phyloP scores from a whole-genome alignment of 2,888 invertebrate genomes.

The Drosophila neonasuta region DNA sequence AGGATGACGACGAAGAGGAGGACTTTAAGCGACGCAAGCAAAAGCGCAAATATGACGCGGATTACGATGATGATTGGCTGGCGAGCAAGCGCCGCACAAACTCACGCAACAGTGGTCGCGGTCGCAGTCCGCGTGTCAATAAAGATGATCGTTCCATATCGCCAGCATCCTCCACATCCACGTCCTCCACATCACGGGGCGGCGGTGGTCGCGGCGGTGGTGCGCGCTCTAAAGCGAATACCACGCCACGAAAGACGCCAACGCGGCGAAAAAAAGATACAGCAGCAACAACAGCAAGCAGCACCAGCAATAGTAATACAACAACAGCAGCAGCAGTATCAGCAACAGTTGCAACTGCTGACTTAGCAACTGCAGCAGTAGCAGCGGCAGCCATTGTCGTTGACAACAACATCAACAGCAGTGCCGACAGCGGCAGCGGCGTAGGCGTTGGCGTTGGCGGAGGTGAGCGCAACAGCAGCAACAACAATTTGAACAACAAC shows the following conservation, averaged over 20 bases:
- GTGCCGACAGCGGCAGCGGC: slow-evolving; percentile 22
- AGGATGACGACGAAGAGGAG: slow-evolving; percentile 81
- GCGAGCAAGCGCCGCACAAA: slow-evolving; percentile 75
- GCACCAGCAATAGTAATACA: slow-evolving; percentile 9
- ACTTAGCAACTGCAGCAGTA: slow-evolving; percentile 3
- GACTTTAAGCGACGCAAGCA: slow-evolving; percentile 79
- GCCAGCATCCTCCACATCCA: slow-evolving; percentile 79
- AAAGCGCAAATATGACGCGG: slow-evolving; percentile 81
- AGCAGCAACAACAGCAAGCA: slow-evolving; percentile 9
- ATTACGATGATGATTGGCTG: slow-evolving; percentile 82
- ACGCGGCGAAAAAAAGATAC: slow-evolving; percentile 75
- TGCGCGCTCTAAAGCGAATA: slow-evolving; percentile 39
- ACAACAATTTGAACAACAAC: slow-evolving; percentile 37
- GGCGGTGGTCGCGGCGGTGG: slow-evolving; percentile 58
- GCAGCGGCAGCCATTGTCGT: slow-evolving; percentile 29
- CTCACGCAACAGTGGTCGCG: slow-evolving; percentile 78
- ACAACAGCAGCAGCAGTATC: slow-evolving; percentile 8
- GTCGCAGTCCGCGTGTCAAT: slow-evolving; percentile 75
- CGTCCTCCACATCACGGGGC: slow-evolving; percentile 73
- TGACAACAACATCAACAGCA: slow-evolving; percentile 43
- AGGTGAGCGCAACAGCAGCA: slow-evolving; percentile 60
- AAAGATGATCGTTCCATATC: slow-evolving; percentile 80
- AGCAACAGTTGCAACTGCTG: slow-evolving; percentile 19
- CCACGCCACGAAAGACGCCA: slow-evolving; percentile 78
- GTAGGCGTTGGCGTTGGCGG: slow-evolving; percentile 30